Evolutionary conservation across 2,888 invertebrate species (phyloP).

Genomic region (Andrena bucephala): DNA sequence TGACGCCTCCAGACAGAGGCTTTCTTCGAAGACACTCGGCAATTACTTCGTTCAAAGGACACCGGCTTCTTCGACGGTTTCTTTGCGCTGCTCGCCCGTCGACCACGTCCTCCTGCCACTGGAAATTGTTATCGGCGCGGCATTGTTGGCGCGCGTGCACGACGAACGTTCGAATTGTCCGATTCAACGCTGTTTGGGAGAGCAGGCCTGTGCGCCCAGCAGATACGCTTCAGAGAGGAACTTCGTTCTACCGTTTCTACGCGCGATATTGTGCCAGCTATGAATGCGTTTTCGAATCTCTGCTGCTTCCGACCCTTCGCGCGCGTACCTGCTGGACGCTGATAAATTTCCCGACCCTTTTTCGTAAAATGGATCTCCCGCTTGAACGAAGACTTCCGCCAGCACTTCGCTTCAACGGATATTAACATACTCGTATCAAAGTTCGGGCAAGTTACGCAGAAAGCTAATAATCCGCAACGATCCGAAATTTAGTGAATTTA

Average conservation of each 20-base stretch:
- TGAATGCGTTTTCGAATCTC: slow-evolving; percentile 67
- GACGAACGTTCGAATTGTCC: slow-evolving; percentile 63
- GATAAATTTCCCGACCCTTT: slow-evolving; percentile 52
- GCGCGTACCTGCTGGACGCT: slow-evolving; percentile 35
- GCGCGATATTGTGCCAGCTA: slow-evolving; percentile 56
- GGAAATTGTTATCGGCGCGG: slow-evolving; percentile 61
- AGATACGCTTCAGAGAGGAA: slow-evolving; percentile 71
- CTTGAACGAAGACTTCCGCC: no score
- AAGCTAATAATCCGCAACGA: no score
- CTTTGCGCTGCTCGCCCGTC: not conserved
- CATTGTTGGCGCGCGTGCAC: slow-evolving; percentile 26
- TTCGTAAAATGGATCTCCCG: not conserved
- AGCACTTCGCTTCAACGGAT: no score
- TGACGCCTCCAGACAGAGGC: not conserved
- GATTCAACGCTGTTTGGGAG: slow-evolving; percentile 57
- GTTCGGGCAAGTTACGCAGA: no score
- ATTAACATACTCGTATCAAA: no score
- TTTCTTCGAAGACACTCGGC: not conserved
- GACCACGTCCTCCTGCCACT: not conserved
- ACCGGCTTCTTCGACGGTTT: not conserved
- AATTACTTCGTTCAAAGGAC: not conserved
- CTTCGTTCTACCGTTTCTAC: slow-evolving; percentile 53
- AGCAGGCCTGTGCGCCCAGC: slow-evolving; percentile 42
- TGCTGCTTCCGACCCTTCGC: slow-evolving; percentile 53
- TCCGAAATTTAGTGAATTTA: no score